Base-by-base conservation (phyloP, 1,140 invertebrate species). In the Calephelis nemesis region DNA sequence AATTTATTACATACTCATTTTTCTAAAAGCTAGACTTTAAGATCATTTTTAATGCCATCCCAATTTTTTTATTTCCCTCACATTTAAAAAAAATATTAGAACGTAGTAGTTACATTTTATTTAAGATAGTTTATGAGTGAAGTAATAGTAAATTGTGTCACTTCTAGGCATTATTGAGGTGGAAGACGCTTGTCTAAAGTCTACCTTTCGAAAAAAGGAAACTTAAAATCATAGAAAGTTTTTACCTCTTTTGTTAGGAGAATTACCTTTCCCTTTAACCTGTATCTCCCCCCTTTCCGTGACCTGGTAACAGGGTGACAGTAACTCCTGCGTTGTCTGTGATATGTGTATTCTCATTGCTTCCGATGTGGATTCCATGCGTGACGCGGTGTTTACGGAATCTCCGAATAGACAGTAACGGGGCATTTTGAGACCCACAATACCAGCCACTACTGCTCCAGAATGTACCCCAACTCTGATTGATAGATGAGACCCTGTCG, bases 301-400 rank as follows among this genome's bases (percentile, higher is more conserved):
- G 4, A 97, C 95, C 72, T 93, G 94, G 83, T 98, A 99, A 0
- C 93, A 93, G 0, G 94, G 92, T 0, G 96, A 95, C 6, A 99
- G 90, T 6, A 97, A 90, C 74, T 96, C 94, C 77, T 94, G 95
- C 0, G 97, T 98, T 0, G 96, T 95, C 81, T 98, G 95, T 0
- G 97, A 98, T 75, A 99, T 97, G 81, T 99, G 98, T 73, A 99
- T 97, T 90, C 97, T 97, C 96, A 98, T 98, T 0, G 97, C 95
- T 83, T 96, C 94, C 67, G 97, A 97, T 0, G 97, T 98, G 1
- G 96, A 97, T 83, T 98, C 97, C 97, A 98, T 98, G 30, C 97
- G 89, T 0, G 97, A 97, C 5, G 97, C 97, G 7, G 97, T 98
- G 82, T 98, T 98, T 0, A 98, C 97, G 0, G 96, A 96, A 81